Percentiles rank a stretch among this genome's conserved stretches.
Conservation (phyloP, 2,113 vertebrate species). For the Hylia prasina region DNA sequence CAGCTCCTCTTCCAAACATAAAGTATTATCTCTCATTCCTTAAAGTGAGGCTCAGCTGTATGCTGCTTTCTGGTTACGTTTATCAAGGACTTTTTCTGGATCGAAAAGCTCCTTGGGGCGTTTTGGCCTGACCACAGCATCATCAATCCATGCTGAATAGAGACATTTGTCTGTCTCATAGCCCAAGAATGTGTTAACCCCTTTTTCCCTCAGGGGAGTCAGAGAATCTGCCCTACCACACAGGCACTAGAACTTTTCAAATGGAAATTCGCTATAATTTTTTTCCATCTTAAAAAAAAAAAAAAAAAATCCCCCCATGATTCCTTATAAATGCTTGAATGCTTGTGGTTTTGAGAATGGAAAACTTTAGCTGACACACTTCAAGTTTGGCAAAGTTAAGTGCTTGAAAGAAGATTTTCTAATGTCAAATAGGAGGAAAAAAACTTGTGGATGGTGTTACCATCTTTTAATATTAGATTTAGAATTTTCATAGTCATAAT, state of each 20-base stretch:
- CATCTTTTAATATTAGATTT: not conserved
- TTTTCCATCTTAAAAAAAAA: not conserved
- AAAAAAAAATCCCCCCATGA: not conserved
- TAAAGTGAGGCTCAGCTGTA: not conserved
- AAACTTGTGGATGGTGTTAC: not conserved
- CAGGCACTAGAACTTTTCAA: not conserved
- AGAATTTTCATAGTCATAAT: not conserved
- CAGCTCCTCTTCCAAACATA: not conserved
- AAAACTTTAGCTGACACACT: constrained; percentile 20
- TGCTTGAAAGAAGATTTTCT: not conserved
- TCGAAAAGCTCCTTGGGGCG: not conserved
- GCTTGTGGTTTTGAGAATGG: constrained; percentile 35
- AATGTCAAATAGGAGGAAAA: not conserved
- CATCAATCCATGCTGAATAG: not conserved
- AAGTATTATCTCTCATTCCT: not conserved
- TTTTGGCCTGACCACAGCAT: not conserved
- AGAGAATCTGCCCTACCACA: not conserved
- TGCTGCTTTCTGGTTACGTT: not conserved
- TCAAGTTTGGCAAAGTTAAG: not conserved
- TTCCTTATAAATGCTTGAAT: constrained; percentile 1
- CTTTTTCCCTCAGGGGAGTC: not conserved
- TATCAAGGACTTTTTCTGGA: not conserved
- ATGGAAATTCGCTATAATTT: not conserved
- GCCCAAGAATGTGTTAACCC: not conserved
- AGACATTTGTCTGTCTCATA: not conserved